phyloP scores from a whole-genome alignment of 2,113 vertebrate genomes.

The Odocoileus hemionus region DNA sequence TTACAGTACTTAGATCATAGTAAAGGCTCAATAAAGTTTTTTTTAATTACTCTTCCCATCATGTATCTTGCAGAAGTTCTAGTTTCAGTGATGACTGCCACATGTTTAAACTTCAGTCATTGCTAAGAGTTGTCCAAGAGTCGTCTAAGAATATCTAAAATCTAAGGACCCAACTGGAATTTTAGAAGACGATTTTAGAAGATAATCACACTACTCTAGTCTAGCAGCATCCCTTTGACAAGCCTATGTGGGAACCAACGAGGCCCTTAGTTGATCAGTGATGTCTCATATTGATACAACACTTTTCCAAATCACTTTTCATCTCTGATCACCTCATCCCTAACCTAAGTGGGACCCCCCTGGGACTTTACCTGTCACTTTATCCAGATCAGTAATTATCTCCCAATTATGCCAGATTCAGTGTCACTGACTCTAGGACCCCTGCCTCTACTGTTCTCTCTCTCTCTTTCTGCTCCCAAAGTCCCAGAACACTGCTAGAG shows the following conservation, averaged over 20 bases:
- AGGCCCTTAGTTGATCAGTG: neutral
- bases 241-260: neutral
- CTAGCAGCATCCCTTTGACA: neutral
- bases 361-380: neutral
- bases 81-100: neutral
- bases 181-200: neutral
- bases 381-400: neutral
- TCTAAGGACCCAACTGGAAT: neutral
- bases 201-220: neutral
- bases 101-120: neutral
- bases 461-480: slow-evolving; percentile 16
- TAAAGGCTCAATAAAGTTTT: neutral
- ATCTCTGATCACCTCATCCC: neutral
- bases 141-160: slow-evolving; percentile 12
- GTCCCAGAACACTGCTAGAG: neutral
- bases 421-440: neutral
- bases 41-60: neutral
- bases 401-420: neutral
- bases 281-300: neutral
- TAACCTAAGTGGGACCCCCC: neutral
- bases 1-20: neutral
- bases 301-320: neutral
- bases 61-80: neutral
- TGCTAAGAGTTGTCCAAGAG: neutral
- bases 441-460: neutral